Evolutionary conservation across 2,888 invertebrate species (phyloP).

Genomic region (Acanthosoma haemorrhoidale): DNA sequence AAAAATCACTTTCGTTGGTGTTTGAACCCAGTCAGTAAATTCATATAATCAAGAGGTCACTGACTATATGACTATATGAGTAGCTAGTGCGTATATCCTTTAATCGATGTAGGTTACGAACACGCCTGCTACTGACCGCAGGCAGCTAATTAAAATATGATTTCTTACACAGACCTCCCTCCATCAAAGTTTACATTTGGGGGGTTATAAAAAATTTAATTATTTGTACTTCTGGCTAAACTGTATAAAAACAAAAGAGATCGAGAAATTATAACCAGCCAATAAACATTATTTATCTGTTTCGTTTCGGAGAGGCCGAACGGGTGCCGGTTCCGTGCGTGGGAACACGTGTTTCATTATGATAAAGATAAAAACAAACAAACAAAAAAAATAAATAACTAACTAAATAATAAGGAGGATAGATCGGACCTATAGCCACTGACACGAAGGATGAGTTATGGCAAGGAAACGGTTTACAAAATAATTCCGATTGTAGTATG

Average conservation of each 20-base stretch:
- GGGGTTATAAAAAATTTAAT: too few relatives aligned
- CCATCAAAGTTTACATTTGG: too few relatives aligned
- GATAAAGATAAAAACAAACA: neutral
- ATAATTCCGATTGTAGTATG: slow-evolving; percentile 4
- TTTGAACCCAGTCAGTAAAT: too few relatives aligned
- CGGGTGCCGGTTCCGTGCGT: neutral
- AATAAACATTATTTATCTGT: neutral
- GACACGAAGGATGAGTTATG: neutral
- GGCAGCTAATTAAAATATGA: too few relatives aligned
- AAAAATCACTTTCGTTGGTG: too few relatives aligned
- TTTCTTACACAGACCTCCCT: too few relatives aligned
- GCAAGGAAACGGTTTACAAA: neutral
- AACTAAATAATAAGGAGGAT: neutral
- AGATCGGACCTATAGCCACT: neutral
- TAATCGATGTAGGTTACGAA: too few relatives aligned
- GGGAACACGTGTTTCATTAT: slow-evolving; percentile 8
- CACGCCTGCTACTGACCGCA: too few relatives aligned
- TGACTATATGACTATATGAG: too few relatives aligned
- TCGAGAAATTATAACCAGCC: neutral
- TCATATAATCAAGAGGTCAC: too few relatives aligned
- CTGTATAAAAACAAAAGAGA: neutral
- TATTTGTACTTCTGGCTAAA: too few relatives aligned
- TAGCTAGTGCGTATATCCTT: too few relatives aligned
- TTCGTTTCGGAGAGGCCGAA: neutral
- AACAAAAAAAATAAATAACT: neutral